Base-by-base conservation (phyloP, 2,113 vertebrate genomes). In the Bufo gargarizans region DNA sequence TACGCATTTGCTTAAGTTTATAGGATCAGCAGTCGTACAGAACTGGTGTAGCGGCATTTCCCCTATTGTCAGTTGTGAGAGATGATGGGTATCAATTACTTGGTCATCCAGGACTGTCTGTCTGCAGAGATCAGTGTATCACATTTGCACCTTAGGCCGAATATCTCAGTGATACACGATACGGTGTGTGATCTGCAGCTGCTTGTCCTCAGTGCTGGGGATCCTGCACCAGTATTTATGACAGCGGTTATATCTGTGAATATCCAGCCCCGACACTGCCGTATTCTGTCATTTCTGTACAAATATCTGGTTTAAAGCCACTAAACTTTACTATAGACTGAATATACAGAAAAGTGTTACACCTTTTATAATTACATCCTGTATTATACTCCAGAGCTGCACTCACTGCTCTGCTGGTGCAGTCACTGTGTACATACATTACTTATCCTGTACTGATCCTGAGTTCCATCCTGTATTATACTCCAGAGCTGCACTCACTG, bases 61-160 rank as follows among this genome's bases (percentile, higher is more conserved):
- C 72, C 8, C 45, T 17, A 76, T 20, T 76, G 45, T 76, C 72
- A 19, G 17, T 1, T 43, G 45, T 50, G 45, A 12, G 50, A 78
- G 49, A 55, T 47, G 43, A 76, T 3, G 58, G 47, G 69, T 85
- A 72, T 74, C 33, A 17, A 33, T 85, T 85, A 74, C 83, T 47
- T n/a, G 67, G 50, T 56, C 67, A 20, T 59, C 83, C 59, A 20
- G 55, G 58, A 58, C 69, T 76, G 83, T 74, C 83, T 74, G 49
- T 33, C 63, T 53, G 22, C 33, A 67, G 43, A 19, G 83, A 74
- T 74, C 67, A 13, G 72, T 63, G 53, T 76, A 77, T 85, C 55
- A 77, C 33, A 85, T 72, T 45, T 85, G 55, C 84, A 85, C 69
- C 56, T 47, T 13, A 61, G 84, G 55, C 84, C 22, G n/a, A 85